These are phyloP conservation scores for Potorous gilbertii DNA, from an alignment of 2,797 vertebrate species.

Conservation along the genomic window DNA sequence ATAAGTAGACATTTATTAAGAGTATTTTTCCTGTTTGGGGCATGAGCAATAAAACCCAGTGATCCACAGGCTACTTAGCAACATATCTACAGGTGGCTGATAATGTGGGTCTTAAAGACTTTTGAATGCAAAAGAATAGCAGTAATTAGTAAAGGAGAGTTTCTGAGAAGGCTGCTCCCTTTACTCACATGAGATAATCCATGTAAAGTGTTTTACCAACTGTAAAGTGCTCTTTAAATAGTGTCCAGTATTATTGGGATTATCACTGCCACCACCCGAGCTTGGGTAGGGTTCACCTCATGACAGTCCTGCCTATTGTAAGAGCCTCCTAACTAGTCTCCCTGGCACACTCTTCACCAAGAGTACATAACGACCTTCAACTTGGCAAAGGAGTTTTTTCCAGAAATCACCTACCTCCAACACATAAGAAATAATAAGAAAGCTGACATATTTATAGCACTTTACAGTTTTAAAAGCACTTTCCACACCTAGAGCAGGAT, in stretches of 20 bases:
- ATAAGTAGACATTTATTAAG: not conserved
- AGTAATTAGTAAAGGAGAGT: fast-evolving
- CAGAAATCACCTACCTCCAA: not conserved
- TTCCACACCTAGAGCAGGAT: not conserved
- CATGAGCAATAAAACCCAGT: fast-evolving
- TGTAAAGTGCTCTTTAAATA: not conserved
- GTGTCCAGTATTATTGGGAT: not conserved
- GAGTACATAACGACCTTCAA: not conserved
- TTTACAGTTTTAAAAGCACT: not conserved
- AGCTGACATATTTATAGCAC: not conserved
- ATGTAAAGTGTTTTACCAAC: not conserved
- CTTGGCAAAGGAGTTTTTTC: not conserved
- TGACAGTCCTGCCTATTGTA: not conserved
- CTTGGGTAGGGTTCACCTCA: not conserved
- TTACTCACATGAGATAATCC: not conserved
- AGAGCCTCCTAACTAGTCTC: not conserved
- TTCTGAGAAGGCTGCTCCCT: not conserved
- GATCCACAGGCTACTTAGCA: not conserved
- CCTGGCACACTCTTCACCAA: not conserved
- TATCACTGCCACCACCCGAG: not conserved
- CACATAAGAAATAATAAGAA: not conserved
- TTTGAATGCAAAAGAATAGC: not conserved
- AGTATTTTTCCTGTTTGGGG: not conserved
- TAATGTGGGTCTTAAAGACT: not conserved
- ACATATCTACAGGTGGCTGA: no score